Evolutionary conservation across 2,113 vertebrate genomes (phyloP).

Genomic region (Podarcis cretensis): DNA sequence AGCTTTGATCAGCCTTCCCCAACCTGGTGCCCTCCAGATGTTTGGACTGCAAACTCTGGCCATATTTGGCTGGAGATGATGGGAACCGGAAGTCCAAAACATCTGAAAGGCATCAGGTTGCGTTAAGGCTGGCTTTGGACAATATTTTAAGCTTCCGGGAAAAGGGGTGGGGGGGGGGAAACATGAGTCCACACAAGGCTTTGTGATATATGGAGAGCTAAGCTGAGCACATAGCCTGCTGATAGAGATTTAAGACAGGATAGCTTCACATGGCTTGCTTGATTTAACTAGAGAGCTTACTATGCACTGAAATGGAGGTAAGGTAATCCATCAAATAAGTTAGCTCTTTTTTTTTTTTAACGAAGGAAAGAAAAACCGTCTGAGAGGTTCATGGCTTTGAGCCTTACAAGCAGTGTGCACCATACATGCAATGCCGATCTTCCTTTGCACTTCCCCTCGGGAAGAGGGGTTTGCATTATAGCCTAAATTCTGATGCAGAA

Average conservation of each 20-base stretch:
- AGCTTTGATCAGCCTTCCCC: not conserved
- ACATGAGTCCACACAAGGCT: not conserved
- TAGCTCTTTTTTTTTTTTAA: not conserved
- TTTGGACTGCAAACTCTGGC: too few relatives aligned
- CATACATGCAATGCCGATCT: not conserved
- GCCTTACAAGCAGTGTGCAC: conserved; percentile 14
- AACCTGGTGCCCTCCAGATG: too few relatives aligned
- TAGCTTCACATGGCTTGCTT: accelerated
- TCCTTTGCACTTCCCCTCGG: not conserved
- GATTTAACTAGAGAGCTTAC: conserved; percentile 24
- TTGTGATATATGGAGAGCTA: conserved; percentile 1
- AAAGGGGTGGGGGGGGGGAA: too few relatives aligned
- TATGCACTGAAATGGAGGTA: not conserved
- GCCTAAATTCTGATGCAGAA: not conserved
- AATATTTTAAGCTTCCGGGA: too few relatives aligned
- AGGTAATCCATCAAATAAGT: conserved; percentile 1
- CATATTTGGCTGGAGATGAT: too few relatives aligned
- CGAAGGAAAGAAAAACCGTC: not conserved
- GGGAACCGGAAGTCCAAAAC: too few relatives aligned
- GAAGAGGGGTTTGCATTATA: not conserved
- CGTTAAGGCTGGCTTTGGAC: too few relatives aligned
- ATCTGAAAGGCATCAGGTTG: too few relatives aligned
- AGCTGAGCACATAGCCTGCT: not conserved
- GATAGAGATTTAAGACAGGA: conserved; percentile 2
- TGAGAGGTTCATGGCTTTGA: not conserved